Base-by-base conservation (phyloP, 2,797 vertebrate genomes). In the Buceros bicornis region DNA sequence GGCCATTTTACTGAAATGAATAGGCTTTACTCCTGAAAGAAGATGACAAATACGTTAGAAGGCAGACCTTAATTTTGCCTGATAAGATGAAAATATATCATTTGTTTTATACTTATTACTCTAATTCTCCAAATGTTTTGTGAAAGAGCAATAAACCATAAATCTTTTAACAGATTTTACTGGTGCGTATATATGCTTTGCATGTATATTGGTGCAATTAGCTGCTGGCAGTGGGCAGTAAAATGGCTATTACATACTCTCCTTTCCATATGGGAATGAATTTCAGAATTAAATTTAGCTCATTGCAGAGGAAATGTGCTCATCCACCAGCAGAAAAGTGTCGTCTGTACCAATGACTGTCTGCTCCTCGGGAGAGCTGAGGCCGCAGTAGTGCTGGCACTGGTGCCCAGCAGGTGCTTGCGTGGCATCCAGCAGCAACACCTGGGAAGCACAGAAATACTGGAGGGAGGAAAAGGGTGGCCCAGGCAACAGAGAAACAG, bases 41-140 rank as follows among this genome's bases (percentile, higher is more conserved):
- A 56, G 58, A 86, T 78, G 73, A 90, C 29, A 51, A 70, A 87
- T 84, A 66, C 29, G 17, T 70, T 84, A 62, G 74, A 90, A 84
- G n/a, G 26, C 58, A 86, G 43, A 72, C 16, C 28, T 93, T 90
- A 84, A 91, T 88, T 87, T 79, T 88, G 48, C 64, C 48, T 66
- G 45, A 66, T 82, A 67, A 67, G 43, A 82, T 94, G 60, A 79
- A 89, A 93, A 95, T 69, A 58, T 16, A 65, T 81, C 0, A 83
- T 94, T 94, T 90, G 51, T 62, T 94, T 89, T 82, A 86, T 81
- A 72, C 58, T 95, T 88, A 90, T 28, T 94, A 76, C 87, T 79
- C 82, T 82, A 79, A 87, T 94, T 83, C 70, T 83, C 85, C 19
- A 73, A 95, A 84, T 90, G 88, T 86, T 96, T 93, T 92, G 43